Conservation (phyloP, 2,888 invertebrate genomes). For the Acleris cristana region DNA sequence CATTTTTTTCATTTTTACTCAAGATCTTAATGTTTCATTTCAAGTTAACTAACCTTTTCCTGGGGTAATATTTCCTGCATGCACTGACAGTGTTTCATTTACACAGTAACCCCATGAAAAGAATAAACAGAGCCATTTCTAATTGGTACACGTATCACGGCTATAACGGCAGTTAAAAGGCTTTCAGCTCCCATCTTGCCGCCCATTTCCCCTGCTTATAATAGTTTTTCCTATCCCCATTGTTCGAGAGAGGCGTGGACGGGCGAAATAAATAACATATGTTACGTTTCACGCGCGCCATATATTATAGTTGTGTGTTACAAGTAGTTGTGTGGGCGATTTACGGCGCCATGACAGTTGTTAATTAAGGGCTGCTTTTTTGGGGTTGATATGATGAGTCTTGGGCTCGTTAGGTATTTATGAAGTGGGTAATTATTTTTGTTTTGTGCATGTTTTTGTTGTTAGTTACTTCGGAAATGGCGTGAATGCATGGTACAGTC, state of each 20-base stretch:
- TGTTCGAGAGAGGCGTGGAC: slow-evolving; percentile 51
- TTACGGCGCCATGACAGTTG: slow-evolving; percentile 37
- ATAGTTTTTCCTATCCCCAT: slow-evolving; percentile 66
- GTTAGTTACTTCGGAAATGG: background rate
- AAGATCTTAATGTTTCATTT: too few relatives aligned
- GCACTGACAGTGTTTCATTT: too few relatives aligned
- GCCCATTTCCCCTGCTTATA: slow-evolving; percentile 55
- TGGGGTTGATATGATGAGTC: slow-evolving; percentile 6
- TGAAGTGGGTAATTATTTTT: background rate
- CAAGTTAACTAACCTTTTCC: too few relatives aligned
- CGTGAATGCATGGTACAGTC: too few relatives aligned
- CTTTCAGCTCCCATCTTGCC: slow-evolving; percentile 37
- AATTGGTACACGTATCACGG: too few relatives aligned
- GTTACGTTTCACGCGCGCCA: slow-evolving; percentile 40
- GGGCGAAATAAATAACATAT: slow-evolving; percentile 51
- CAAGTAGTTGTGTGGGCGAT: slow-evolving; percentile 42
- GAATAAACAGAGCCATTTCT: background rate
- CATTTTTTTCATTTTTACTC: too few relatives aligned
- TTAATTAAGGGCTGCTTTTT: slow-evolving; percentile 13
- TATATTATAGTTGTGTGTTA: slow-evolving; percentile 41
- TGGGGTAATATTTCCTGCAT: too few relatives aligned
- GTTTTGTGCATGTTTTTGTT: background rate
- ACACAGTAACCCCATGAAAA: too few relatives aligned
- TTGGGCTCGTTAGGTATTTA: background rate
- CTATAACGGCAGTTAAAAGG: background rate